These are phyloP conservation scores for Ochotona princeps DNA, from an alignment of 2,113 vertebrate species.

Conservation along the genomic window DNA sequence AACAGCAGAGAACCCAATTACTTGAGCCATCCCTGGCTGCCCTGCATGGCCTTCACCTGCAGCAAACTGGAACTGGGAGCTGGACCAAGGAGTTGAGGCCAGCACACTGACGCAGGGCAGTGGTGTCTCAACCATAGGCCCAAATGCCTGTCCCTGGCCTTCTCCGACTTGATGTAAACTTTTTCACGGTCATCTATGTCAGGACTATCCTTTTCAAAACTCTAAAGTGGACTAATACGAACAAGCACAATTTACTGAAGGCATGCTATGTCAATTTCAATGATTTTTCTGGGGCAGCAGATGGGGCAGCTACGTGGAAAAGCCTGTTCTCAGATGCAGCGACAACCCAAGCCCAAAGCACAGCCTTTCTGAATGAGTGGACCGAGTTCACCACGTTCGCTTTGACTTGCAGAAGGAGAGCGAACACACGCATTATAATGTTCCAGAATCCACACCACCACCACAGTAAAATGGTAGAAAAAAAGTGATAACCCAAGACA, in stretches of 20 bases:
- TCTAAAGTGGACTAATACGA: conserved; percentile 20
- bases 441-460: too few relatives aligned
- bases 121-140: too few relatives aligned
- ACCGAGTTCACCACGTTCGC: neutral
- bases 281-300: neutral
- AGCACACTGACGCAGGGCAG: too few relatives aligned
- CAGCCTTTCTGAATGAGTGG: conserved; percentile 34
- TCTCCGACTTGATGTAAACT: neutral
- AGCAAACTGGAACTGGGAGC: too few relatives aligned
- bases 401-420: neutral
- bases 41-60: too few relatives aligned
- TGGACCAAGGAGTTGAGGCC: too few relatives aligned
- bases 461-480: neutral
- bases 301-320: neutral
- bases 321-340: neutral
- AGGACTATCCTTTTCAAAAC: neutral
- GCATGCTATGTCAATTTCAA: neutral
- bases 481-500: conserved; percentile 9
- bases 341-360: neutral
- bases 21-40: too few relatives aligned
- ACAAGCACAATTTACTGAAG: neutral
- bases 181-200: neutral
- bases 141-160: neutral
- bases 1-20: too few relatives aligned
- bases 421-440: neutral